Percentiles rank a stretch among this genome's conserved stretches.
These are phyloP conservation scores for Piscicola geometra DNA, from an alignment of 2,888 invertebrate species.

Conservation along the genomic window DNA sequence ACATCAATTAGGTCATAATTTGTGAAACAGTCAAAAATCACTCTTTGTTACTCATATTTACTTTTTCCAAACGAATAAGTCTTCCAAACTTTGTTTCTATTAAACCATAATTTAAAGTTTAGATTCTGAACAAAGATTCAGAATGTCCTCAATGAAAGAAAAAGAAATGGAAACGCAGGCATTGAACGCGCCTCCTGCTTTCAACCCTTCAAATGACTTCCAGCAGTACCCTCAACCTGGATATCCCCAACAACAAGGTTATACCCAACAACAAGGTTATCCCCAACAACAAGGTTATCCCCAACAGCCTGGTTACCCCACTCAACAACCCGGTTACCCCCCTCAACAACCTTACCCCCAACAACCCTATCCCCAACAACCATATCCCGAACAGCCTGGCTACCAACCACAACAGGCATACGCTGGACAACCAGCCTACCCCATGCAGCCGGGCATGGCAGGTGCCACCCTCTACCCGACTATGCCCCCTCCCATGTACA, in stretches of 20 bases:
- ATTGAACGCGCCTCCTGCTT: slow-evolving; percentile 4
- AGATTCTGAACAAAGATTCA: background rate
- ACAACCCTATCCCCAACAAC: background rate
- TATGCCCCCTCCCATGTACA: background rate
- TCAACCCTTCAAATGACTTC: background rate
- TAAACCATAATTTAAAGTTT: too few relatives aligned
- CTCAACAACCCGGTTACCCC: background rate
- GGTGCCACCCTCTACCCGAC: background rate
- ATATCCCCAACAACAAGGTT: background rate
- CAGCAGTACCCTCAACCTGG: too few relatives aligned
- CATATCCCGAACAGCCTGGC: too few relatives aligned
- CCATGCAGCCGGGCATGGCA: too few relatives aligned
- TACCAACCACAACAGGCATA: background rate
- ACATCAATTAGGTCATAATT: too few relatives aligned
- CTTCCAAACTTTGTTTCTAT: too few relatives aligned
- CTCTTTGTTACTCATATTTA: too few relatives aligned
- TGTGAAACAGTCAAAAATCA: too few relatives aligned
- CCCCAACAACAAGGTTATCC: background rate
- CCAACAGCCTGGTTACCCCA: background rate
- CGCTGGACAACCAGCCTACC: too few relatives aligned
- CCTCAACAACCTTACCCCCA: background rate
- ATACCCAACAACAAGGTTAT: background rate
- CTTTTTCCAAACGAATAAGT: too few relatives aligned
- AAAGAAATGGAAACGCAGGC: background rate
- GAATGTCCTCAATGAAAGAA: background rate